Evolutionary conservation across 2,113 vertebrate genomes (phyloP), one percentile per base, ranked within the genome.

Genomic region (Chloropsis hardwickii): DNA sequence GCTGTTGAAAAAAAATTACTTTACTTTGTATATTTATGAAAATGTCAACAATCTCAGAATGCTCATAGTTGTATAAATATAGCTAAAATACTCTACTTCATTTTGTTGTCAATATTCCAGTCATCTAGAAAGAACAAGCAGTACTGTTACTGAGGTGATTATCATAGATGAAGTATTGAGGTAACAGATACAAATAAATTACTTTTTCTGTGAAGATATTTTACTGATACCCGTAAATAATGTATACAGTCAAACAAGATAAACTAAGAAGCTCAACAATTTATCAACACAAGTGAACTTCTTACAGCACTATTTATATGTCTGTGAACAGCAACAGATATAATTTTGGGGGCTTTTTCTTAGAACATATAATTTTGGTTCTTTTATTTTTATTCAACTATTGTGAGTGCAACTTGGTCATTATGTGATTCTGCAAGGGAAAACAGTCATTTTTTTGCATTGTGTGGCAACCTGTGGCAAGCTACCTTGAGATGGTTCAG

Each of bases 291-390:
- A 62, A 58, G 14, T 21, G 10, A 10, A 35, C 39, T 72, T 69
- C 29, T 44, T 35, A 54, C 21, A 81, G 53, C 42, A 44, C 39
- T 78, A 54, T 81, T 61, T 66, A 14, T 24, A 40, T 54, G 22
- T 29, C 20, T 86, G 12, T 20, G 67, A 74, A 71, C 9, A 80
- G 27, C 17, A 81, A 27, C 27, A 54, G 19, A 27, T 48, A 65
- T 12, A 57, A 78, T 64, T 86, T 86, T 35, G 5, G 4, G 2
- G 0, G 2, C 64, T 77, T 25, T 44, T 90, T 39, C 0, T 0
- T 18, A 57, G 9, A 83, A 65, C 21, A 53, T 70, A n/a, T 50
- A 42, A 81, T 80, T 95, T 83, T 62, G 7, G 0, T 45, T 61
- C 11, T 73, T 90, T 70, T 45, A 18, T 73, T 86, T 88, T 80